These are phyloP conservation scores for Alosa alosa DNA, from an alignment of 2,113 vertebrate species.

Conservation along the genomic window DNA sequence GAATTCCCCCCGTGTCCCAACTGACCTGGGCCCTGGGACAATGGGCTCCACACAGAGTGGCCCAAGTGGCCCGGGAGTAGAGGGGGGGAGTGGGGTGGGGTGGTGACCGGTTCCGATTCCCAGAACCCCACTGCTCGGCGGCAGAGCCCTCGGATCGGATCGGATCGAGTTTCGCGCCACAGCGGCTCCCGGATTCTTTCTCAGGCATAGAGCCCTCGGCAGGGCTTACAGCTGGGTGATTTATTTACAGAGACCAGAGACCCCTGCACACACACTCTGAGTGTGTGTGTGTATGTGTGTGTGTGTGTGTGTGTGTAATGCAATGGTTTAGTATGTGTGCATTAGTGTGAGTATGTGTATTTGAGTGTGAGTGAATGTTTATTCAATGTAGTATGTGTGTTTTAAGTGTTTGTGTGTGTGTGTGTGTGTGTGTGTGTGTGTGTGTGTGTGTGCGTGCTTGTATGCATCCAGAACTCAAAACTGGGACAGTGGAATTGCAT, in stretches of 20 bases:
- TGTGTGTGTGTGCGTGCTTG: conserved; percentile 21
- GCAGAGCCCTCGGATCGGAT: not conserved
- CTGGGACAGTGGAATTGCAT: not conserved
- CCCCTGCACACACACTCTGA: not conserved
- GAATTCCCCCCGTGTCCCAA: not conserved
- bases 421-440: conserved; percentile 21
- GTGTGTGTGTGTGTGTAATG: not conserved
- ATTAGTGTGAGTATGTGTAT: not conserved
- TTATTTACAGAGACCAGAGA: not conserved
- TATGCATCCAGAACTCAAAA: not conserved
- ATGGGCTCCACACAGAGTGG: not conserved
- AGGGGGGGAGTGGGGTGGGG: not conserved
- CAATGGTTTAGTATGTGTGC: not conserved
- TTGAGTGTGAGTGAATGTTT: not conserved
- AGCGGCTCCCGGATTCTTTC: not conserved
- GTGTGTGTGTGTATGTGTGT: conserved; percentile 13
- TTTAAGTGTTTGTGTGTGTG: not conserved
- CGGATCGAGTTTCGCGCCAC: not conserved
- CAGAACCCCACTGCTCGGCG: not conserved
- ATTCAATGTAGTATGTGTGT: not conserved
- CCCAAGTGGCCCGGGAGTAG: not conserved
- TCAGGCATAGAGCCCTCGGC: not conserved
- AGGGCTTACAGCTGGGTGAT: not conserved
- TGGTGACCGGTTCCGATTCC: not conserved
- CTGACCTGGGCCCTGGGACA: not conserved